A percentile compares a stretch with the other conserved stretches of the same genome.
These are phyloP conservation scores for Dicerorhinus sumatrensis DNA, from an alignment of 2,113 vertebrate genomes.

Conservation along the genomic window DNA sequence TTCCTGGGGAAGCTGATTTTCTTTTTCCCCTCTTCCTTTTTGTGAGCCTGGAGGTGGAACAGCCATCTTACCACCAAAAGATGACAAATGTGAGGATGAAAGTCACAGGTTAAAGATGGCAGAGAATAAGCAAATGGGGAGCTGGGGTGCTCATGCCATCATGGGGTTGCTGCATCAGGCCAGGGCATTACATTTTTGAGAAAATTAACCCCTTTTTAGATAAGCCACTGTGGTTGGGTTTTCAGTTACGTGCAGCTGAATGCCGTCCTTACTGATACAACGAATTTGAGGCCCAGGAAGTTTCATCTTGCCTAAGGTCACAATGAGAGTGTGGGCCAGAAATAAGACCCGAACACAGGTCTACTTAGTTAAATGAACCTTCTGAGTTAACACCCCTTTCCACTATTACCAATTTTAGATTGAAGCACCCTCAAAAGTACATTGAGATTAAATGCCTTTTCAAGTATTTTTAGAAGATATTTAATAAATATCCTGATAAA, in stretches of 20 bases:
- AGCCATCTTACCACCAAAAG: neutral
- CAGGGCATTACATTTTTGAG: neutral
- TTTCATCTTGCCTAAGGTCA: neutral
- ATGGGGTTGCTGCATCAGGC: too few species aligned
- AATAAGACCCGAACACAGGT: neutral
- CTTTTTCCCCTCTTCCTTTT: neutral
- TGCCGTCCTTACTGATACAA: neutral
- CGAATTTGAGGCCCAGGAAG: neutral
- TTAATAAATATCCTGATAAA: neutral
- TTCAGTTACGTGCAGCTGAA: neutral
- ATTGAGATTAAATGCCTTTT: conserved; percentile 20
- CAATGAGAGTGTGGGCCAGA: neutral
- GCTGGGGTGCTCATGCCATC: too few species aligned
- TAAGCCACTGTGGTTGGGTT: neutral
- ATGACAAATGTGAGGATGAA: neutral
- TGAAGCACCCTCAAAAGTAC: neutral
- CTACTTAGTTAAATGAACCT: neutral
- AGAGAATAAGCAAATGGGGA: neutral
- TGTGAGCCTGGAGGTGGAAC: neutral
- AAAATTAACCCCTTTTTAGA: neutral
- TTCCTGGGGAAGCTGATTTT: neutral
- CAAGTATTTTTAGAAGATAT: conserved; percentile 1
- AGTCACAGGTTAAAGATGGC: neutral
- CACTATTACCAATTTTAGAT: neutral
- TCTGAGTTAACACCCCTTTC: neutral